Evolutionary conservation across 2,888 invertebrate species (phyloP), one percentile per base, ranked within the genome.

Genomic region (Himalopsyche kuldschensis): DNA sequence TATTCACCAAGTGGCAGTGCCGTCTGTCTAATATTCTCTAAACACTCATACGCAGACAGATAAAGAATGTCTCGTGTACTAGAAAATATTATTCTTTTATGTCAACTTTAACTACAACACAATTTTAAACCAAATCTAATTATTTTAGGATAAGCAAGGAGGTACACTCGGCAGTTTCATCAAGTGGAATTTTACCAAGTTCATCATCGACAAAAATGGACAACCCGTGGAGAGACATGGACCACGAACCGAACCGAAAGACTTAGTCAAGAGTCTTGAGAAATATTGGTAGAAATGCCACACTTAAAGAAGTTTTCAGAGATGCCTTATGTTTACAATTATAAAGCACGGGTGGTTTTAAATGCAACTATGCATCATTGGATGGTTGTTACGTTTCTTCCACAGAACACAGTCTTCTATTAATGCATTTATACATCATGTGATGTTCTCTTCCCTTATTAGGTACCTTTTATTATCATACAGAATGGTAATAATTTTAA

Each of bases 101-200:
- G 6, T 35, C 35, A 35, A 35, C 10, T 4, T 35, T 35, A 5
- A 35, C 35, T 35, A 35, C 6, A 35, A 35, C 35, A 35, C 10
- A 1, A 35, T 2, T 41, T 10, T 15, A 15, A 41, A 41, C 1
- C 41, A 3, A 41, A 41, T 69, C 15, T 30, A 41, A 32, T 79
- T 75, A 47, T 81, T 86, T 81, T 88, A 92, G 92, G 87, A 90
- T 85, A 91, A 92, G 87, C 90, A 92, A 88, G 93, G 94, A 35
- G 93, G 93, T 20, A 90, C 90, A 8, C 87, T 93, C 8, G 93
- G 93, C 46, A 94, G 91, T 87, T 94, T 94, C 88, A 94, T 97
- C 88, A 96, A 97, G 89, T 96, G 97, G 97, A 96, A 97, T 89
- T 97, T 96, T 90, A 94, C 96, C 47, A 96, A 97, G 89, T 97